phyloP scores from a whole-genome alignment of 2,797 vertebrate genomes.

The Esox lucius region DNA sequence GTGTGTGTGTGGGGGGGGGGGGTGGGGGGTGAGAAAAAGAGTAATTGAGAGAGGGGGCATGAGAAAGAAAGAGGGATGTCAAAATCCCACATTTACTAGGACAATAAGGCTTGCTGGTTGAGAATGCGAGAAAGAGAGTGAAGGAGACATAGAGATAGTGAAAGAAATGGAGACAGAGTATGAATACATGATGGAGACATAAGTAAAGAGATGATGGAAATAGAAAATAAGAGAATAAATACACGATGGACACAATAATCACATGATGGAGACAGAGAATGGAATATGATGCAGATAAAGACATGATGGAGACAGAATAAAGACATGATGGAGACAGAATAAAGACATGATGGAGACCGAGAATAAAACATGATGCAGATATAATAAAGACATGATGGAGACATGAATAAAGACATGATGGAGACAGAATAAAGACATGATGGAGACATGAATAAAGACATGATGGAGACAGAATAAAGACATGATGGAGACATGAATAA shows the following conservation, averaged over 20 bases:
- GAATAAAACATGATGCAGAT: too few relatives aligned
- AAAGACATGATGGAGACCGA: too few relatives aligned
- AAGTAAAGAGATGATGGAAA: neutral
- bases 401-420: conserved; percentile 2
- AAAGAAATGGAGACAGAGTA: conserved; percentile 7
- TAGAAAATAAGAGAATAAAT: too few relatives aligned
- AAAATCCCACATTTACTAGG: conserved; percentile 53
- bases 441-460: neutral
- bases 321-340: too few relatives aligned
- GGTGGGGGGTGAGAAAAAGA: conserved; percentile 5
- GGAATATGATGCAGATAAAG: too few relatives aligned
- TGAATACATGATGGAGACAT: neutral
- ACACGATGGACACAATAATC: too few relatives aligned
- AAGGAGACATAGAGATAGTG: neutral
- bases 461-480: too few relatives aligned
- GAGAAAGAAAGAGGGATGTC: conserved; percentile 55
- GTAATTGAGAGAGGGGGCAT: neutral
- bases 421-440: conserved; percentile 8
- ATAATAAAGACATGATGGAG: too few relatives aligned
- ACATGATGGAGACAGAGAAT: neutral
- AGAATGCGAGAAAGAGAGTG: conserved; percentile 8
- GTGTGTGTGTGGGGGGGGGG: conserved; percentile 32
- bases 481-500: neutral
- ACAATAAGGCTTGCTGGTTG: conserved; percentile 50
- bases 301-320: too few relatives aligned